Percentiles rank a stretch among this genome's conserved stretches.
Evolutionary conservation across 2,888 invertebrate species (phyloP).

Genomic region (Tolmerus cingulatus): DNA sequence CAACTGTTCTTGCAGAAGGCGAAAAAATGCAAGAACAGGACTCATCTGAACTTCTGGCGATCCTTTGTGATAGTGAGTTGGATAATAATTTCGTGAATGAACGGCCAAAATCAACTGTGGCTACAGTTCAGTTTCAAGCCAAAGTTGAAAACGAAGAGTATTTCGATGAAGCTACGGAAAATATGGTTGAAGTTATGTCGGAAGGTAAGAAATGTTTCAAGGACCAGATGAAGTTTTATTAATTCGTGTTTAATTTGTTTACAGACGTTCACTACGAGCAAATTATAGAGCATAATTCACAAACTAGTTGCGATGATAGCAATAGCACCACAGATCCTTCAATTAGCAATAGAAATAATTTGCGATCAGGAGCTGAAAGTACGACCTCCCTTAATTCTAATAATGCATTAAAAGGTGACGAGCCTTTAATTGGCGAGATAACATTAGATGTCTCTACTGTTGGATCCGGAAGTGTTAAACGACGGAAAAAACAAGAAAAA

Average conservation of each 20-base stretch:
- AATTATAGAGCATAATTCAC: constrained; percentile 17
- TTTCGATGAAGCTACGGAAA: constrained; percentile 44
- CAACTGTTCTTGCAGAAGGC: constrained; percentile 46
- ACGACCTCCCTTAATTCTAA: background rate
- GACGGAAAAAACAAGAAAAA: background rate
- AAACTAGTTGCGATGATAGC: constrained; percentile 4
- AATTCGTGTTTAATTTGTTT: background rate
- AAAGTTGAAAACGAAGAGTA: constrained; percentile 41
- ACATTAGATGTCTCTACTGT: background rate
- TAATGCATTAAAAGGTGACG: background rate
- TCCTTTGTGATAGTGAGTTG: background rate
- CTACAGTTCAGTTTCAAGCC: background rate
- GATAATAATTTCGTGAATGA: background rate
- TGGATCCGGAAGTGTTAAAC: background rate
- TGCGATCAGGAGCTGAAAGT: background rate
- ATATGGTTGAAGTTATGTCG: constrained; percentile 49
- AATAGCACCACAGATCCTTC: background rate
- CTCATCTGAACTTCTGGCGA: background rate
- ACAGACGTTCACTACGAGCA: constrained; percentile 37
- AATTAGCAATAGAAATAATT: background rate
- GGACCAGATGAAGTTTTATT: background rate
- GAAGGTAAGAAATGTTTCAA: constrained; percentile 47
- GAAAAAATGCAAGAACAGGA: constrained; percentile 46
- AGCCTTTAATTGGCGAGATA: background rate
- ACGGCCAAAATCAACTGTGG: background rate